Evolutionary conservation across 2,888 invertebrate genomes (phyloP), one percentile per base, ranked within the genome.

Genomic region (Tenthredo scrophulariae): DNA sequence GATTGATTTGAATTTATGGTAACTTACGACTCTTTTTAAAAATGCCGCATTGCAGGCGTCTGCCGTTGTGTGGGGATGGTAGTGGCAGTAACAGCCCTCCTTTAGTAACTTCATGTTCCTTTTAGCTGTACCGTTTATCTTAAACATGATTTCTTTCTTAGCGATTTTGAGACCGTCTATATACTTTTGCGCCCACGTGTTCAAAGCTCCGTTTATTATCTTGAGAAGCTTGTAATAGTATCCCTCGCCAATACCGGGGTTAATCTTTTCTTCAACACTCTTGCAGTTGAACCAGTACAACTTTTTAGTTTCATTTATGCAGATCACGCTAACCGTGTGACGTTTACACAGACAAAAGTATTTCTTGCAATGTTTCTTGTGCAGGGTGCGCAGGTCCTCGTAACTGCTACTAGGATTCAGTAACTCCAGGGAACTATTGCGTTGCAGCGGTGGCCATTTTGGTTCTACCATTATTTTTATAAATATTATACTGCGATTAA

Each of bases 41-140:
- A 98, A 98, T 90, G 96, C 95, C 93, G 97, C 97, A 93, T 98
- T 98, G 94, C 98, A 98, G 90, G 97, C 96, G 93, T 97, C 97
- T 85, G 97, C 97, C 67, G 97, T 96, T 87, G 97, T 96, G 91
- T 97, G 97, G 96, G 97, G 97, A 93, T 98, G 97, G 90, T 97
- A 96, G 93, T 98, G 97, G 88, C 93, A 93, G 88, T 93, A 92
- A 86, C 93, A 93, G 86, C 92, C 92, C 89, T 92, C 93, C 90
- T 93, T 92, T 26, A 93, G 87, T 4, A 93, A 89, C 90, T 91
- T 93, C 92, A 93, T 92, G 87, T 93, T 93, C 87, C 90, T 91
- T 88, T 91, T 91, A 22, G 92, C 91, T 33, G 91, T 91, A 1
- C 92, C 92, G 90, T 93, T 93, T 84, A 93, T 92, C 88, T 92